A percentile compares a stretch with the other conserved stretches of the same genome.
These are phyloP conservation scores for Condylostylus longicornis DNA, from an alignment of 1,140 invertebrate genomes.

Conservation along the genomic window DNA sequence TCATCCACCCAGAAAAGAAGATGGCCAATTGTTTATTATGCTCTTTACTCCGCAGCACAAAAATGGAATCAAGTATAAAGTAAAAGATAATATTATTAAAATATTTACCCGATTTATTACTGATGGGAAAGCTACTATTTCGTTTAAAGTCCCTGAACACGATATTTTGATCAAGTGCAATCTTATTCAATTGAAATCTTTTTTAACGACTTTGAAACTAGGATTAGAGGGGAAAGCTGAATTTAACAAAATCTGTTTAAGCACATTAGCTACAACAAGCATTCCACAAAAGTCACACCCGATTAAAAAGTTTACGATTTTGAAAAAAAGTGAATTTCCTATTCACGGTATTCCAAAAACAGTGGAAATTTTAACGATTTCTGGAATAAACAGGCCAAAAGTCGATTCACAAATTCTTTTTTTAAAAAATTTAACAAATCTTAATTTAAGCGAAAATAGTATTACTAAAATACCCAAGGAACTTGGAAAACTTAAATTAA, in stretches of 20 bases:
- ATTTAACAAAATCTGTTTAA: slow-evolving; percentile 37
- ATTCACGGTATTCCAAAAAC: slow-evolving; percentile 50
- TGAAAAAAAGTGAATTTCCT: slow-evolving; percentile 47
- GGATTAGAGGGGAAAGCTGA: slow-evolving; percentile 42
- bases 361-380: slow-evolving; percentile 34
- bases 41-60: slow-evolving; percentile 49
- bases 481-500: slow-evolving; percentile 47
- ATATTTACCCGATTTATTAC: slow-evolving; percentile 51
- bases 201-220: slow-evolving; percentile 46
- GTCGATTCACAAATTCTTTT: slow-evolving; percentile 51
- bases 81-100: slow-evolving; percentile 45
- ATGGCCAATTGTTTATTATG: slow-evolving; percentile 42
- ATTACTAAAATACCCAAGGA: slow-evolving; percentile 56
- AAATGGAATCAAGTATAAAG: slow-evolving; percentile 48
- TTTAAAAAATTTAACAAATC: slow-evolving; percentile 43
- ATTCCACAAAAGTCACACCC: slow-evolving; percentile 29
- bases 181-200: slow-evolving; percentile 48
- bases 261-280: slow-evolving; percentile 35
- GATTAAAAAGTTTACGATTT: slow-evolving; percentile 43
- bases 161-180: slow-evolving; percentile 54
- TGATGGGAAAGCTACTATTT: slow-evolving; percentile 58
- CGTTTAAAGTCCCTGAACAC: slow-evolving; percentile 49
- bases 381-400: slow-evolving; percentile 41
- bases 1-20: slow-evolving; percentile 34
- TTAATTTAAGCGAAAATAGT: slow-evolving; percentile 66